Base-by-base conservation (phyloP, 2,797 vertebrate genomes). In the Tragelaphus oryx region DNA sequence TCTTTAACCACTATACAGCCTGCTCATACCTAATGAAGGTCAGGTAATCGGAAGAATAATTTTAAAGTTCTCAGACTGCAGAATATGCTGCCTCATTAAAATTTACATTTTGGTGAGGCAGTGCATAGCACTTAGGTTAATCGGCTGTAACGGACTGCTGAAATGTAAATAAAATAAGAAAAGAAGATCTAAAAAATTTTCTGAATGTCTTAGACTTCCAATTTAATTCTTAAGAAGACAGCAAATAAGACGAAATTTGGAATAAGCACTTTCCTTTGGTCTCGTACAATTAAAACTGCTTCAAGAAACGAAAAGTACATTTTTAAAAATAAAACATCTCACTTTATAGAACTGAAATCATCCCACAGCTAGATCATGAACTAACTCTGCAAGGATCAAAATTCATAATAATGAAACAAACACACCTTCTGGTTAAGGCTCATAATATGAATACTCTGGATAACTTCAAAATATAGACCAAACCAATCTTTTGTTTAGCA, bases 61-160 rank as follows among this genome's bases (percentile, higher is more conserved):
- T 97, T 55, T 55, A 37, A 97, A 94, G 78, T 0, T 30, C 44
- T 76, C 60, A 94, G 54, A 22, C 93, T 97, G 91, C 94, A 94
- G 54, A 95, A 55, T 82, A 33, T 86, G 74, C 95, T 96, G 95
- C 95, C 92, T 94, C 78, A 76, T 6, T 44, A 94, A 71, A 95
- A 96, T 90, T 71, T 68, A 97, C 95, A 95, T 84, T 95, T 81
- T 94, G 91, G 54, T 92, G 30, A 46, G n/a, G 55, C 55, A 76
- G 18, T 89, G 79, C 96, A 71, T 12, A 95, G 90, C 44, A 97
- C 87, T 96, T 97, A 94, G 60, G 83, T 95, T 97, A 97, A 93
- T 94, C 74, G 86, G 87, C 26, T 95, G 14, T 74, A 94, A 96
- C 6, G 68, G 83, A 85, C 84, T 97, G 91, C 75, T 97, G 97